Evolutionary conservation across 2,888 invertebrate genomes (phyloP).

Genomic region (Dolomedes plantarius): DNA sequence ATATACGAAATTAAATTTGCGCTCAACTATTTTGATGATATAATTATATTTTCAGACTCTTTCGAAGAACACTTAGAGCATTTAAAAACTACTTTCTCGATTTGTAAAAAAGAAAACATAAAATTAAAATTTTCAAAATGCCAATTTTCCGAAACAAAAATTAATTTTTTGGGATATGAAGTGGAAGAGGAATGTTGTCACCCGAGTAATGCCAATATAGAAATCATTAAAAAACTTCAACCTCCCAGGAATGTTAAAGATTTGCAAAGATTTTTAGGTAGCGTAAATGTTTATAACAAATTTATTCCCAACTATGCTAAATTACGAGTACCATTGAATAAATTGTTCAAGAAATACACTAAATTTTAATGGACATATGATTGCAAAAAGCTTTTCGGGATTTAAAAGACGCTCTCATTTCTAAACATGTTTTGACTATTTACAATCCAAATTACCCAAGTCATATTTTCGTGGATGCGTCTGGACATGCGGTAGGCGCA

Average conservation of each 20-base stretch:
- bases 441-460: too few species aligned
- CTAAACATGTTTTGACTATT: not conserved
- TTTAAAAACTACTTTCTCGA: not conserved
- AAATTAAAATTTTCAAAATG: not conserved
- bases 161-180: not conserved
- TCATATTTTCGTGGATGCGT: too few species aligned
- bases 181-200: not conserved
- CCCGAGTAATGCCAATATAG: not conserved
- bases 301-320: not conserved
- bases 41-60: not conserved
- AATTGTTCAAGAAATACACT: not conserved
- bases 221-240: not conserved
- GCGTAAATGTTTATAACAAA: not conserved
- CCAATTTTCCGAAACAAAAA: not conserved
- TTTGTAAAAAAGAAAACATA: not conserved
- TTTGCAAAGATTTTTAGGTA: not conserved
- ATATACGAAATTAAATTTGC: not conserved
- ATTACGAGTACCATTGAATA: not conserved
- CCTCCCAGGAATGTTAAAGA: not conserved
- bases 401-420: not conserved
- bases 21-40: not conserved
- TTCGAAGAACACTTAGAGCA: not conserved
- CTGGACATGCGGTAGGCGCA: too few species aligned
- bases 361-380: not conserved
- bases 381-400: not conserved